These are phyloP conservation scores for Lordiphosa fenestrarum DNA, from an alignment of 2,888 invertebrate genomes.

Conservation along the genomic window DNA sequence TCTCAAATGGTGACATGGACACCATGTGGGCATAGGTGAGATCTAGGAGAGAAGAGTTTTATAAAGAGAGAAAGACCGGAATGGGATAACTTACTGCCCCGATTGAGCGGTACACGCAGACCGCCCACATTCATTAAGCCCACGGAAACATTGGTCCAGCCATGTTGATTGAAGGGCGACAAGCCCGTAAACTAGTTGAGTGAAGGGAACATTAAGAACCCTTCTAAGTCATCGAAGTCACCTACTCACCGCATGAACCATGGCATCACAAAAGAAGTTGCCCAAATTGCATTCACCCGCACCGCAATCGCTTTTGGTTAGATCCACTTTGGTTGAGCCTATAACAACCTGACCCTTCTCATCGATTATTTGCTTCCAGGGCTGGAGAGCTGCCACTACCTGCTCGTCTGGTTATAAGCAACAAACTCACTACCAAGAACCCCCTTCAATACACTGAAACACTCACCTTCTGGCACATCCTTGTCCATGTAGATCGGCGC, in stretches of 20 bases:
- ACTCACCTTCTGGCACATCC: slow-evolving; percentile 84
- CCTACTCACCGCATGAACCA: slow-evolving; percentile 84
- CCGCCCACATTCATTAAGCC: slow-evolving; percentile 86
- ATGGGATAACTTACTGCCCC: slow-evolving; percentile 82
- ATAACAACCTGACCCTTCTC: slow-evolving; percentile 82
- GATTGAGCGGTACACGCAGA: slow-evolving; percentile 85
- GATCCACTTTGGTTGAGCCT: slow-evolving; percentile 83
- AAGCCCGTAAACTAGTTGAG: slow-evolving; percentile 58
- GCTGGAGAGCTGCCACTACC: slow-evolving; percentile 83
- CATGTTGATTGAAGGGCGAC: slow-evolving; percentile 75
- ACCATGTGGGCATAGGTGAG: slow-evolving; percentile 86
- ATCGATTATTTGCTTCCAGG: slow-evolving; percentile 84
- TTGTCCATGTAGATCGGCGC: slow-evolving; percentile 86
- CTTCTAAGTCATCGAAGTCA: no score
- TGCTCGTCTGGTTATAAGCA: slow-evolving; percentile 81
- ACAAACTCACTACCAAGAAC: slow-evolving; percentile 11
- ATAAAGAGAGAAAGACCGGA: background rate
- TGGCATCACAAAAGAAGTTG: slow-evolving; percentile 87
- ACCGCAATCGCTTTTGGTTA: slow-evolving; percentile 83
- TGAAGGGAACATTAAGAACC: background rate
- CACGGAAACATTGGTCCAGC: slow-evolving; percentile 86
- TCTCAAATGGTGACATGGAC: slow-evolving; percentile 88
- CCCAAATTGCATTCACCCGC: slow-evolving; percentile 87
- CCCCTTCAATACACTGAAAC: background rate
- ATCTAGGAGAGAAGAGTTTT: slow-evolving; percentile 80